A percentile compares a stretch with the other conserved stretches of the same genome.
Evolutionary conservation across 2,888 invertebrate species (phyloP).

Genomic region (Tridacna crocea): DNA sequence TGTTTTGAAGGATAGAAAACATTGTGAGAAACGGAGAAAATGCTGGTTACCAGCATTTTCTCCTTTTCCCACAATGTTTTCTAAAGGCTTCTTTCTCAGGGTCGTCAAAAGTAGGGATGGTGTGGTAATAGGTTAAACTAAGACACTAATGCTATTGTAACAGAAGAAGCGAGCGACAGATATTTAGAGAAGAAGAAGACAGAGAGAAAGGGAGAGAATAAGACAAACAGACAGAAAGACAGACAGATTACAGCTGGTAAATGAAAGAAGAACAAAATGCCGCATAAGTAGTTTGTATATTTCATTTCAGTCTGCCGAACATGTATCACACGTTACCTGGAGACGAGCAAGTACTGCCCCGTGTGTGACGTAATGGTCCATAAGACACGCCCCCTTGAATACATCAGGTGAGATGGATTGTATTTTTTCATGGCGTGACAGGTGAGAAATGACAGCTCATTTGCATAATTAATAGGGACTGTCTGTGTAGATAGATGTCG

Average conservation of each 20-base stretch:
- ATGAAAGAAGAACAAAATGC: no score
- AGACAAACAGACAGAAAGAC: no score
- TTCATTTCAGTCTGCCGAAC: conserved; percentile 91
- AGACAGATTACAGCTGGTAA: no score
- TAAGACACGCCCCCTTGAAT: conserved; percentile 93
- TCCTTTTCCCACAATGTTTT: conserved; percentile 3
- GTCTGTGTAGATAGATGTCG: no score
- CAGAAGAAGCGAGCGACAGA: no score
- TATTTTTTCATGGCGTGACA: neutral
- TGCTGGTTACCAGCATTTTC: neutral
- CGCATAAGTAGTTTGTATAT: neutral
- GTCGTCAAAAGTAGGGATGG: no score
- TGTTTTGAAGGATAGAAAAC: no score
- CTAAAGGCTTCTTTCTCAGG: no score
- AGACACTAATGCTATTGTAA: no score
- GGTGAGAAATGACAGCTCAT: conserved; percentile 10
- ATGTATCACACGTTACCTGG: conserved; percentile 95
- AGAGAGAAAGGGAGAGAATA: no score
- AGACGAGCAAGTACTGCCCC: conserved; percentile 94
- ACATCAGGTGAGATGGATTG: conserved; percentile 88
- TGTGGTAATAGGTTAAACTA: no score
- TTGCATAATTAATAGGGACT: conserved; percentile 2
- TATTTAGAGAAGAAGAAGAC: no score
- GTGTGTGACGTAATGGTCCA: conserved; percentile 97
- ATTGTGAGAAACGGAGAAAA: neutral